Base-by-base conservation (phyloP, 2,797 vertebrate genomes). In the Aratinga solstitialis region DNA sequence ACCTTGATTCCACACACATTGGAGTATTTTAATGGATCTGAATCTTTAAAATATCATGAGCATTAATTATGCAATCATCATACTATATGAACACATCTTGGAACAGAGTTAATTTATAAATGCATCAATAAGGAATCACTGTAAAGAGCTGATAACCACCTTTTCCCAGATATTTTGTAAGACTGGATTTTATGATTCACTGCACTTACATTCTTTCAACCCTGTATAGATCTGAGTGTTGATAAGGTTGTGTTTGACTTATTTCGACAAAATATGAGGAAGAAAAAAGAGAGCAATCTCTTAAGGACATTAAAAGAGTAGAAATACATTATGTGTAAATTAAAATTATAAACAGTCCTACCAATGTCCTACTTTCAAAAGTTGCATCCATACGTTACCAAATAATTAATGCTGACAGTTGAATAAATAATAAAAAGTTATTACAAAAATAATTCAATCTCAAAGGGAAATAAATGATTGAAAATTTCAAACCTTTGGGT, bases 101-200 rank as follows among this genome's bases (percentile, higher is more conserved):
- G 5, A 83, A 68, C 2, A 38, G 15, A 23, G 32, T 53, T 77
- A 7, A 63, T 89, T 67, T 75, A 36, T 65, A 68, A 78, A 89
- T 62, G 43, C 0, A 0, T 53, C 22, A 42, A 58, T 87, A 72
- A 62, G 3, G 15, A 81, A 75, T 61, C 29, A n/a, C 16, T 40
- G 8, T 18, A 68, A 61, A 59, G 0, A 4, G 11, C 10, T 47
- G 47, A 76, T 14, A 62, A 53, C 0, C 4, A 75, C 1, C 2
- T 82, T 79, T 71, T 5, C 29, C 22, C 45, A 11, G 8, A 69
- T 68, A 32, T 51, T 56, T 43, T 68, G 5, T n/a, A 65, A 20
- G 5, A 5, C 5, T 36, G 30, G 1, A 13, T 38, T 53, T 84
- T 65, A 59, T 51, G 38, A 48, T 56, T 51, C n/a, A 0, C 63